Evolutionary conservation across 2,888 invertebrate species (phyloP), one percentile per base, ranked within the genome.

Genomic region (Dolomedes plantarius): DNA sequence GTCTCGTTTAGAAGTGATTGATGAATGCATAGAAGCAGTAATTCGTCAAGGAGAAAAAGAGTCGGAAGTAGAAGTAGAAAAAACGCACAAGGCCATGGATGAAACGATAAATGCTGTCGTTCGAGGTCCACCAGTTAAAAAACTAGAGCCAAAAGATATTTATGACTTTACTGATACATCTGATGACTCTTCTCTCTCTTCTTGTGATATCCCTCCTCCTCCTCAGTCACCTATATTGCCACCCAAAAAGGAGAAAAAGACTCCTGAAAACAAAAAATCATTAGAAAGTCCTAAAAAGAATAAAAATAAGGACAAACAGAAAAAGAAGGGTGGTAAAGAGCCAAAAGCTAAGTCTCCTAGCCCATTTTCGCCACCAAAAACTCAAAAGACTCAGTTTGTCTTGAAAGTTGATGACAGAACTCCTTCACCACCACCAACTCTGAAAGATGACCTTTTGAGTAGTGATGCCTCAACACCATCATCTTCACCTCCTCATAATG

Each of bases 31-130:
- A 19, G 81, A 87, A 39, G 85, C 87, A n/a, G 88, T 88, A 11
- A 87, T 88, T 28, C 85, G 80, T 28, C 74, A 86, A 28, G 83
- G 83, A 7, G 62, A 75, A 41, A 69, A 72, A n/a, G 87, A 88
- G 75, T 77, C 75, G 56, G 85, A 75, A 16, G 36, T 41, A 13
- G 73, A 77, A n/a, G 64, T 23, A 11, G 87, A 73, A 11, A 79
- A 75, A n/a, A 83, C 65, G 29, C 73, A 81, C 68, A 87, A 80
- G 16, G 65, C 71, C 9, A 87, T 88, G 74, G 87, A 88, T 72
- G 88, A 87, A 16, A 88, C 88, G n/a, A 88, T 89, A 74, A 86
- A 88, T 79, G 67, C 80, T 56, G 88, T 89, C 0, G 81, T 75
- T 36, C 69, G 75, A 29, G 80, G 83, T 29, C 80, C 86, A 9